A percentile compares a stretch with the other conserved stretches of the same genome.
phyloP scores from a whole-genome alignment of 2,113 vertebrate species.

The Erpornis zantholeuca region DNA sequence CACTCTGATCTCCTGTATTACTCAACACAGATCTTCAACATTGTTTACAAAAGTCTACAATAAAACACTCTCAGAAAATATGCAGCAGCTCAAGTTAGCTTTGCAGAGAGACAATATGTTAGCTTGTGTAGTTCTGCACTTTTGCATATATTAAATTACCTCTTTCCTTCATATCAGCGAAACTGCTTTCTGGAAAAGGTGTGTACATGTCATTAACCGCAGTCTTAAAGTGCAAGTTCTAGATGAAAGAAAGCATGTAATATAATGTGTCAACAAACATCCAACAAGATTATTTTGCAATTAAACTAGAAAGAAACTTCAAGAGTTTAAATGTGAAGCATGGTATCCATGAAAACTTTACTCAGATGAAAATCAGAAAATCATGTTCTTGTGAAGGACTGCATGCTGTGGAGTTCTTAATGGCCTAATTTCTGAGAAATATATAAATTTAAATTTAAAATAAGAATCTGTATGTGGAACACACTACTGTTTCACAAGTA shows the following conservation, averaged over 20 bases:
- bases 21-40: neutral
- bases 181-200: neutral
- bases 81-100: neutral
- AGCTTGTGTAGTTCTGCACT: neutral
- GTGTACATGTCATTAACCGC: neutral
- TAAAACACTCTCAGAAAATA: neutral
- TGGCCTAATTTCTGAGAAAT: neutral
- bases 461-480: neutral
- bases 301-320: neutral
- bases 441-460: neutral
- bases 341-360: neutral
- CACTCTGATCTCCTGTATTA: neutral
- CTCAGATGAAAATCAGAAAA: neutral
- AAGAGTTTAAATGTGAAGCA: neutral
- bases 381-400: neutral
- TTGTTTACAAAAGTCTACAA: neutral
- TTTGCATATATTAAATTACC: neutral
- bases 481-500: neutral
- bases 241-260: neutral
- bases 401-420: neutral
- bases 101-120: neutral
- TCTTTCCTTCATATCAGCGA: neutral
- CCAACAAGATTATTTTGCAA: neutral
- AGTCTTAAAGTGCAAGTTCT: neutral
- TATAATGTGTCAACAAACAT: neutral